Conservation (phyloP, 2,888 invertebrate genomes). For the Corbicula japonica region DNA sequence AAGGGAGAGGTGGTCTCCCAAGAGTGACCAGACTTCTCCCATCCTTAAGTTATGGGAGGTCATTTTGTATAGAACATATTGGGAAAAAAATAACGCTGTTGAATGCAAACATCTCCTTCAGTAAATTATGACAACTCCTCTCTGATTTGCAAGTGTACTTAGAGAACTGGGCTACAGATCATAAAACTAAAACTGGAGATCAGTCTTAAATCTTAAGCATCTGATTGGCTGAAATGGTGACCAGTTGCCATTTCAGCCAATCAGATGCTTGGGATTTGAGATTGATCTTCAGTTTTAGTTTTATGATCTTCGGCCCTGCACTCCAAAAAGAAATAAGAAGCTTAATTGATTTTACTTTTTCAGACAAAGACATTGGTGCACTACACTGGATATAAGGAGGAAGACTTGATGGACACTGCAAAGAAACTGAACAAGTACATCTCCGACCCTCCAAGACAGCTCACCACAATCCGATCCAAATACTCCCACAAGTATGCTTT, state of each 20-base stretch:
- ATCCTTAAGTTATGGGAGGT: no score
- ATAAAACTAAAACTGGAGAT: not conserved
- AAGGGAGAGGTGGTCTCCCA: no score
- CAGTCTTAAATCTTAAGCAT: not conserved
- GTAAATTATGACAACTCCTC: no score
- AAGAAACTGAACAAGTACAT: conserved; percentile 92
- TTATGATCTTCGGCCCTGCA: not conserved
- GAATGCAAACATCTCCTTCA: no score
- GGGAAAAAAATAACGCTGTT: no score
- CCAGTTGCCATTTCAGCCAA: not conserved
- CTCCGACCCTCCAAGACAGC: conserved; percentile 92
- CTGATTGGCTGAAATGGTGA: not conserved
- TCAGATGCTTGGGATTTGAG: not conserved
- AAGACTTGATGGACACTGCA: conserved; percentile 92
- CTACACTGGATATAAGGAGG: conserved; percentile 90
- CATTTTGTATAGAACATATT: no score
- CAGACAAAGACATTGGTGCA: conserved; percentile 85
- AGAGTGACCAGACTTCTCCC: no score
- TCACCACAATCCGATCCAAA: conserved; percentile 95
- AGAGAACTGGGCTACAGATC: no score
- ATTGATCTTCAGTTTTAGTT: not conserved
- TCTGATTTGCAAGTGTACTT: no score
- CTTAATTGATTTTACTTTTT: conserved; percentile 45
- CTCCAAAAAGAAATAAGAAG: no score
- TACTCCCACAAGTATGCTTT: conserved; percentile 94